Conservation (phyloP, 2,888 invertebrate genomes). For the Deroplatys truncata region DNA sequence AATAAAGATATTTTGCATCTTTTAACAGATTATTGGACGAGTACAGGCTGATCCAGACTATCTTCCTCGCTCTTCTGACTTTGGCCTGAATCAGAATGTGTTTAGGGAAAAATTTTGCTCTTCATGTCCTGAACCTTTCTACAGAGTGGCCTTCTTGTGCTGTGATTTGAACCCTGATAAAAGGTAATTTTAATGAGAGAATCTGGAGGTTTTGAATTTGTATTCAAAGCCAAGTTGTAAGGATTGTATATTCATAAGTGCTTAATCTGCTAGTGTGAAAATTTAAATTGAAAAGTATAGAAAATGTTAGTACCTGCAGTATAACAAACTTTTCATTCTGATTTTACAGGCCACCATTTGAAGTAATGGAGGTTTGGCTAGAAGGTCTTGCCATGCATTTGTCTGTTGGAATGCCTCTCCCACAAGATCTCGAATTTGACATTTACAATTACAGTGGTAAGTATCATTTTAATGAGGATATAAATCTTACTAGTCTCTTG, state of each 20-base stretch:
- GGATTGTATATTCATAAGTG: neutral
- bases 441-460: conserved; percentile 61
- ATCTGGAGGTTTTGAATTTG: no score
- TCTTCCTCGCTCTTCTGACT: conserved; percentile 85
- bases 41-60: conserved; percentile 94
- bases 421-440: conserved; percentile 67
- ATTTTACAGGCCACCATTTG: conserved; percentile 74
- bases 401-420: conserved; percentile 58
- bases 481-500: no score
- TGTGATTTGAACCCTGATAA: conserved; percentile 87
- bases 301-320: neutral
- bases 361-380: conserved; percentile 84
- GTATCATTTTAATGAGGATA: neutral
- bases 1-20: no score
- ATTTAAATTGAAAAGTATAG: neutral
- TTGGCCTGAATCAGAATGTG: conserved; percentile 81
- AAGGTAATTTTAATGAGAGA: conserved; percentile 50
- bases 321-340: conserved; percentile 22
- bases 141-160: conserved; percentile 83
- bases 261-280: neutral
- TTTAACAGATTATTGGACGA: conserved; percentile 79
- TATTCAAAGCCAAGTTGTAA: no score
- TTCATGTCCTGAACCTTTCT: conserved; percentile 82
- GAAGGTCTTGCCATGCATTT: conserved; percentile 72
- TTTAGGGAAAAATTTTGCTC: conserved; percentile 84